These are phyloP conservation scores for Dendrolimus pini DNA, from an alignment of 2,888 invertebrate genomes.

Conservation along the genomic window DNA sequence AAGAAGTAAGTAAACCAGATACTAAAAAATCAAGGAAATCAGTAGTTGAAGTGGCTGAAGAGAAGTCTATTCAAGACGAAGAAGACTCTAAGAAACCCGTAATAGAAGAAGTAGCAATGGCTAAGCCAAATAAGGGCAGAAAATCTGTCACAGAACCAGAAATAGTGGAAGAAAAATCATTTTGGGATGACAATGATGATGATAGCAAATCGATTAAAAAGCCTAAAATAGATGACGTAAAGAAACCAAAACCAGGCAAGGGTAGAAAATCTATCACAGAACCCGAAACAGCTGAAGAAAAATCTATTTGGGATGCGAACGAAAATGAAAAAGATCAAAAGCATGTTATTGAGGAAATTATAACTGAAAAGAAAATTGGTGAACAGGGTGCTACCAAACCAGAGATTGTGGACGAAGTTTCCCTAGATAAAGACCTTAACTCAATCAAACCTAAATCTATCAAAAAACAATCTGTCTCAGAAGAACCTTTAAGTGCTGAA, in stretches of 20 bases:
- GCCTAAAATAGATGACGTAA: slow-evolving; percentile 34
- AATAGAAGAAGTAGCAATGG: slow-evolving; percentile 27
- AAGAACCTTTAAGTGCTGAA: slow-evolving; percentile 70
- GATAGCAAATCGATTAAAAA: slow-evolving; percentile 32
- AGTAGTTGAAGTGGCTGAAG: slow-evolving; percentile 16
- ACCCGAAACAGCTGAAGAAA: slow-evolving; percentile 45
- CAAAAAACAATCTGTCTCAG: slow-evolving; percentile 53
- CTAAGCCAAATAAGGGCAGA: slow-evolving; percentile 25
- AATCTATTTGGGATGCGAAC: slow-evolving; percentile 61
- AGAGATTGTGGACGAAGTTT: slow-evolving; percentile 51
- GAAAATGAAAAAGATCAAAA: slow-evolving; percentile 46
- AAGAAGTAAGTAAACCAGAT: slow-evolving; percentile 25
- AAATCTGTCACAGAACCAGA: slow-evolving; percentile 48
- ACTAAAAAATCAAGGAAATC: not conserved
- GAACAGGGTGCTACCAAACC: slow-evolving; percentile 48
- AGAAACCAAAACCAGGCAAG: slow-evolving; percentile 26
- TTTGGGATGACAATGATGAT: slow-evolving; percentile 52
- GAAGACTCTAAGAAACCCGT: slow-evolving; percentile 22
- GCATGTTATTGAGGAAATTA: slow-evolving; percentile 40
- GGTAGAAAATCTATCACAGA: slow-evolving; percentile 43
- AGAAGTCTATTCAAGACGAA: slow-evolving; percentile 31
- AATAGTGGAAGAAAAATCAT: slow-evolving; percentile 37
- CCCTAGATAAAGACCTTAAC: slow-evolving; percentile 48
- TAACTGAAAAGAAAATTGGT: slow-evolving; percentile 38
- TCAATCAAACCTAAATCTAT: slow-evolving; percentile 61